Percentiles rank a stretch among this genome's conserved stretches.
These are phyloP conservation scores for Calephelis perditalis DNA, from an alignment of 2,888 invertebrate species.

Conservation along the genomic window DNA sequence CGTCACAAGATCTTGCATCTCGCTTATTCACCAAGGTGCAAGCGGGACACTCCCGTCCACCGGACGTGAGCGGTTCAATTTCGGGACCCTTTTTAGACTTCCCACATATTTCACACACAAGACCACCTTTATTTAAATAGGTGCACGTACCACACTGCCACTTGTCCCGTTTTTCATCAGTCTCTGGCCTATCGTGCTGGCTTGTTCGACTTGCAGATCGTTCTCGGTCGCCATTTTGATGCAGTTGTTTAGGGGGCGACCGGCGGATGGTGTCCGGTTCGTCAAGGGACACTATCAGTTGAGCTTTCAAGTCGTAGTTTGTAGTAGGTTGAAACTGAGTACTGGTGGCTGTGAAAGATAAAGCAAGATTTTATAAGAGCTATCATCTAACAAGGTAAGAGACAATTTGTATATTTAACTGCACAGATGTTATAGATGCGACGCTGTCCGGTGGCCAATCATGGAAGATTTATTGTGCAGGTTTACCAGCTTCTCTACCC, in stretches of 20 bases:
- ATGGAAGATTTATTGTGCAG: too few species aligned
- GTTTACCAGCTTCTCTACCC: too few species aligned
- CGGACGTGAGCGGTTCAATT: slow-evolving; percentile 82
- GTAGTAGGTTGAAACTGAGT: slow-evolving; percentile 20
- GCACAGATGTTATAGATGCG: too few species aligned
- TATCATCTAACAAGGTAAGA: background rate
- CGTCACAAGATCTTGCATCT: slow-evolving; percentile 81
- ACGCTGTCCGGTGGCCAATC: too few species aligned
- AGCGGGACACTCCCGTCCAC: slow-evolving; percentile 85
- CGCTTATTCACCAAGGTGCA: slow-evolving; percentile 87
- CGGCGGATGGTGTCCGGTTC: slow-evolving; percentile 50
- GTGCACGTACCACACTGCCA: slow-evolving; percentile 88
- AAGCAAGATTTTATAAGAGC: background rate
- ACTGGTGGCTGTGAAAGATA: slow-evolving; percentile 35
- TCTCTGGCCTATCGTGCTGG: slow-evolving; percentile 30
- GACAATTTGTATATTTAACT: background rate
- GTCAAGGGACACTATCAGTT: slow-evolving; percentile 63
- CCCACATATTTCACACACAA: slow-evolving; percentile 86
- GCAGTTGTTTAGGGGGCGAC: slow-evolving; percentile 39
- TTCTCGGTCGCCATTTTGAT: slow-evolving; percentile 37
- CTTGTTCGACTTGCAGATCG: slow-evolving; percentile 35
- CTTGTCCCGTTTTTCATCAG: slow-evolving; percentile 39
- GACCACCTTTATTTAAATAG: slow-evolving; percentile 75
- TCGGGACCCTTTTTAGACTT: slow-evolving; percentile 81
- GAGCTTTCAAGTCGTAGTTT: slow-evolving; percentile 58